Base-by-base conservation (phyloP, 2,113 vertebrate genomes). In the Myanophis thanlyinensis region DNA sequence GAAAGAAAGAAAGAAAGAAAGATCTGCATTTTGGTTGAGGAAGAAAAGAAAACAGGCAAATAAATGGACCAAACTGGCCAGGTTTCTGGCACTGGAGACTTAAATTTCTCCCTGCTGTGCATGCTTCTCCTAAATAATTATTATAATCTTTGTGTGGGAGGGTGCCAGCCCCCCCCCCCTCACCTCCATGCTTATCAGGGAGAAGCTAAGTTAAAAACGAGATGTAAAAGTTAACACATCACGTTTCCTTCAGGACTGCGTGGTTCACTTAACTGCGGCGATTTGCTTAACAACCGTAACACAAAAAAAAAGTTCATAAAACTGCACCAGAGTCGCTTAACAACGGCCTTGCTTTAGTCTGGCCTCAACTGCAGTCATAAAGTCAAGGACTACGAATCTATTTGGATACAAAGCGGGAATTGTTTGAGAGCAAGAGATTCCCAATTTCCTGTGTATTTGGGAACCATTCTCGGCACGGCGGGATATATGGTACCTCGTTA, bases 401-500 rank as follows among this genome's bases (percentile, higher is more conserved):
- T 67, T 25, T 67, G 59, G 30, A n/a, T 67, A 67, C 12, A n/a
- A 67, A 67, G 59, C 12, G 0, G 30, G 30, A 67, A n/a, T 12
- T n/a, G 59, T n/a, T n/a, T 67, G 27, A 67, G 59, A 67, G 30
- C 4, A 1, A 1, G 59, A n/a, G 1, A n/a, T 67, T 13, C 27
- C 59, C 3, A 1, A 62, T 62, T 62, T 11, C 4, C 59, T n/a
- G 3, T 7, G 67, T 40, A 35, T n/a, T 15, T 84, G 35, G 23
- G 22, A 90, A n/a, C 1, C 0, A 10, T 47, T 30, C 15, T 47
- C 5, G 30, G 35, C 44, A 91, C n/a, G 47, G 94, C 0, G 91
- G 89, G 94, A 0, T 95, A 44, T 93, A 92, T 92, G 91, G 84
- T 97, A 99, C 98, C 98, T 99, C 97, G 44, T 98, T 98, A 98